Evolutionary conservation across 53 echinoderm and acorn worm genomes (phyloP), one percentile per base, ranked within the genome.

Genomic region (Temnopleurus reevesii): DNA sequence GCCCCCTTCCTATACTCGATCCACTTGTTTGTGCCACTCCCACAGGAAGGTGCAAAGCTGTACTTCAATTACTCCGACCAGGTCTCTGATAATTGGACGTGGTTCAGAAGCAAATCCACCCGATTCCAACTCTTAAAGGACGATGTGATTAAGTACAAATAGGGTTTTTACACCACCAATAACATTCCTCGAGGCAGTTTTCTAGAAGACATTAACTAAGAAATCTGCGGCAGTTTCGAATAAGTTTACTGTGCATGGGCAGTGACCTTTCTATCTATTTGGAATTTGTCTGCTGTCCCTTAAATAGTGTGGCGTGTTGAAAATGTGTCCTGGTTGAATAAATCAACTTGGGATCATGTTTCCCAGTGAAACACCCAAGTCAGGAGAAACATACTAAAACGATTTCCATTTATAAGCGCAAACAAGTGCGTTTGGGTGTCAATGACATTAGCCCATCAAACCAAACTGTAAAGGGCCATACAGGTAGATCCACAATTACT

Each of bases 21-120:
- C 63, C 63, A 63, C 63, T 33, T 63, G 63, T 63, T 63, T 63
- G 4, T 34, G 63, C 33, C 63, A 31, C 31, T 63, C 63, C 63
- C 63, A 13, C 2, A 31, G 63, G 63, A 63, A 6, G 5, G 63
- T 34, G 63, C 17, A 63, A 63, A 63, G 34, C 34, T 63, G 30
- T 18, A 33, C 34, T 63, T 63, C 63, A 63, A 63, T 63, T 63
- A 63, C 34, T 63, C 35, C 33, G 17, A 19, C 63, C 63, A 63
- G 63, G 63, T 31, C 63, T 34, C n/a, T 34, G 4, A 31, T 33
- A 34, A 63, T 63, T 31, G 18, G 30, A 33, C 63, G 63, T 15
- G 5, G 12, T 33, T 63, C 15, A 31, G 63, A 33, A 63, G 34
- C 18, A 63, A 18, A 63, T 5, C 15, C 17, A 27, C 58, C 31